Percentiles rank a stretch among this genome's conserved stretches.
phyloP scores from a whole-genome alignment of 30 jellyfish, hydroid and myxozoan species.

The Morbakka virulenta region DNA sequence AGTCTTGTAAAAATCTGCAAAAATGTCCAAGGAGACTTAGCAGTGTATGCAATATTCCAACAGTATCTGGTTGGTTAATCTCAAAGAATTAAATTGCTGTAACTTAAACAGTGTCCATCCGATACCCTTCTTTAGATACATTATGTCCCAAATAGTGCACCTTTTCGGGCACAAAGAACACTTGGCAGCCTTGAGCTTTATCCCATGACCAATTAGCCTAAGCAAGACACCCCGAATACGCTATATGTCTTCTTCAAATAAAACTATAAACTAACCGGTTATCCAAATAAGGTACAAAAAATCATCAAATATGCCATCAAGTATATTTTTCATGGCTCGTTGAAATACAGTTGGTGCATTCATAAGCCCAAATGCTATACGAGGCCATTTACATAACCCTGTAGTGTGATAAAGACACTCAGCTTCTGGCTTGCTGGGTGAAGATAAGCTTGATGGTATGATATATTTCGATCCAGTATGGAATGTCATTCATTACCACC shows the following conservation, averaged over 20 bases:
- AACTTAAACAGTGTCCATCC: slow-evolving; percentile 12
- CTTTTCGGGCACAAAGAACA: slow-evolving; percentile 23
- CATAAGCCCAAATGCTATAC: no score
- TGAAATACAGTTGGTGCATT: no score
- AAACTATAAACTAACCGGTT: slow-evolving; percentile 26
- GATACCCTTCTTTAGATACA: slow-evolving; percentile 21
- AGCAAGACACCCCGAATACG: slow-evolving; percentile 28
- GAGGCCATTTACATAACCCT: no score
- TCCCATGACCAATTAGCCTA: slow-evolving; percentile 15
- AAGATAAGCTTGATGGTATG: slow-evolving; percentile 38
- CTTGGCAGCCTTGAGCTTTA: slow-evolving; percentile 38
- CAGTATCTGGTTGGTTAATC: slow-evolving; percentile 13
- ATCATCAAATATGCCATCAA: no score
- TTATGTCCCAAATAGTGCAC: slow-evolving; percentile 40
- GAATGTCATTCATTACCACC: slow-evolving; percentile 24
- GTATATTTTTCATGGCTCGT: no score
- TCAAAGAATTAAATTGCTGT: slow-evolving; percentile 21
- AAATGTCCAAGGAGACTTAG: slow-evolving; percentile 26
- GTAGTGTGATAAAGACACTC: no score
- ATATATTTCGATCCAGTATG: slow-evolving; percentile 25
- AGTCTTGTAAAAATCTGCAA: slow-evolving; percentile 14
- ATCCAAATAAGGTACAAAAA: slow-evolving; percentile 47
- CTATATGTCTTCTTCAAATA: slow-evolving; percentile 6
- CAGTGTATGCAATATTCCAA: slow-evolving; percentile 17
- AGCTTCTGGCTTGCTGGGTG: slow-evolving; percentile 19